Evolutionary conservation across 2,113 vertebrate species (phyloP).

Genomic region (Nipponia nippon): DNA sequence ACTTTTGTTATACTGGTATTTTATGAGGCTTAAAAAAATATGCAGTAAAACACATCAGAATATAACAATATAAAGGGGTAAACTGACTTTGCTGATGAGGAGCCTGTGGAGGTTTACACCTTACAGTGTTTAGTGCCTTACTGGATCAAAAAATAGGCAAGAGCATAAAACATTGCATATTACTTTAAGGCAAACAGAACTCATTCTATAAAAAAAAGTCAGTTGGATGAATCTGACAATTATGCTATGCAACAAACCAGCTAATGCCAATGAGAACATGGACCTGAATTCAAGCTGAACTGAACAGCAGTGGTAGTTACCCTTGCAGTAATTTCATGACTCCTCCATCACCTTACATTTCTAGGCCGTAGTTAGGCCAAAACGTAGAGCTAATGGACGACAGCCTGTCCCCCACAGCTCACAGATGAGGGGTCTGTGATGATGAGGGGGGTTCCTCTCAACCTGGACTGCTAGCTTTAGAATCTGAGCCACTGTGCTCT

Average conservation of each 20-base stretch:
- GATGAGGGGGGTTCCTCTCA: rapidly evolving
- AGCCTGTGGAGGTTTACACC: not conserved
- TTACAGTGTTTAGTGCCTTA: not conserved
- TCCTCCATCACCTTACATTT: not conserved
- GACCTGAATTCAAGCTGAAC: not conserved
- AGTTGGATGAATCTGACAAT: not conserved
- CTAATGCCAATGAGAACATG: not conserved
- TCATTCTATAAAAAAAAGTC: not conserved
- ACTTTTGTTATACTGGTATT: not conserved
- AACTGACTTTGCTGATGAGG: not conserved
- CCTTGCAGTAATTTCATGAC: not conserved
- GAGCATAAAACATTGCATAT: not conserved
- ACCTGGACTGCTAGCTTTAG: not conserved
- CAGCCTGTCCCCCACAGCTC: not conserved
- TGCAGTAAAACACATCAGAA: not conserved
- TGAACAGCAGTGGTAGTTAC: not conserved
- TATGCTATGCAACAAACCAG: not conserved
- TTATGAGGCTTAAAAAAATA: not conserved
- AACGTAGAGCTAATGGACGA: not conserved
- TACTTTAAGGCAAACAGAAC: not conserved
- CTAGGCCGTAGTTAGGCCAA: not conserved
- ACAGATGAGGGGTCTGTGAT: not conserved
- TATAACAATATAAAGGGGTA: not conserved
- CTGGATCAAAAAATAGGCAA: not conserved
- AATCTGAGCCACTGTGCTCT: not conserved